Base-by-base conservation (phyloP, 2,113 vertebrate genomes). In the Hydropotes inermis region DNA sequence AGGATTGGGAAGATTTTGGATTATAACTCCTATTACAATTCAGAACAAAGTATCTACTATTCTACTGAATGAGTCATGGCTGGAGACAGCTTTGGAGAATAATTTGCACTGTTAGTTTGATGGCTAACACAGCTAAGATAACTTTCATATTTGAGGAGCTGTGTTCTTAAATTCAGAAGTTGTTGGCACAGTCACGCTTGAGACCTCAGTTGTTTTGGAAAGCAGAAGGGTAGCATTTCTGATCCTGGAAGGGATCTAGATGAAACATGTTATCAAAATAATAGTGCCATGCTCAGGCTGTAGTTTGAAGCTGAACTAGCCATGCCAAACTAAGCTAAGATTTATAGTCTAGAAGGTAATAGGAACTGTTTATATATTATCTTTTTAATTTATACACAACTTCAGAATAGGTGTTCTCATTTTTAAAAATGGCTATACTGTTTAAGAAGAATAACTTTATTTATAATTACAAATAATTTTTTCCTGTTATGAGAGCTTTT, bases 151-250 rank as follows among this genome's bases (percentile, higher is more conserved):
- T 89, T 88, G 52, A 90, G 57, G 43, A 61, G 57, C 36, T 76
- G 4, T 76, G 39, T 86, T 94, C 47, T 93, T 87, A 90, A 79
- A 60, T 70, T 61, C 58, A 61, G 27, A 12, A 39, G 8, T 79
- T 82, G 19, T 81, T 67, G 30, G 36, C 15, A 58, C 36, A 55
- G 10, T 21, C 27, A 54, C n/a, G 28, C 8, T 87, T 97, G 60
- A 86, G 39, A 89, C 45, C 7, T 96, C 57, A 83, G n/a, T 27
- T 84, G 33, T 89, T 79, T 95, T 89, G 78, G 78, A 91, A 93
- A 89, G 58, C 30, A 64, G 52, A 95, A 93, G 25, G 16, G 60
- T 36, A 89, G 12, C 47, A 86, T 86, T 86, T 91, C 54, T 57
- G 76, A 61, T 55, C 23, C 15, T 83, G 1, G 60, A 93, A 93